Base-by-base conservation (phyloP, 2,113 vertebrate genomes). In the Ardeotis arabs region DNA sequence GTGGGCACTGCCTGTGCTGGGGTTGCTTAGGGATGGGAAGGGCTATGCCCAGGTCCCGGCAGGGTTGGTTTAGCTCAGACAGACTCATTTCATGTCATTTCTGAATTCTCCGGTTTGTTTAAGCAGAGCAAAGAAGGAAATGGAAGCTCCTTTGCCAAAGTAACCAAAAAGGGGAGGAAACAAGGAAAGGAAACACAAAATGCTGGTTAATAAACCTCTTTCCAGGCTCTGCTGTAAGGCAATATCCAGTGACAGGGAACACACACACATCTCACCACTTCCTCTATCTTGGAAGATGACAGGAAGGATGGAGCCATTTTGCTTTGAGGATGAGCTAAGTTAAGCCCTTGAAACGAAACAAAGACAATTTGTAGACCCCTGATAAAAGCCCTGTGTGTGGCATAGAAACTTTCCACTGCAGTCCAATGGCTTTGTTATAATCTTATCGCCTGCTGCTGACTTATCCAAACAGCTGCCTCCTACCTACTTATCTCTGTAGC, bases 221-320 rank as follows among this genome's bases (percentile, higher is more conserved):
- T 83, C 81, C 49, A 81, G 79, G 52, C 75, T 83, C 28, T 94
- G 52, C 60, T 89, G 66, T 64, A n/a, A 86, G 21, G n/a, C 19
- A 82, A 89, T 78, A 83, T n/a, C 67, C 58, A 44, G 39, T 67
- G 76, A 93, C 58, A 83, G 69, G 80, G 69, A 97, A 84, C 73
- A 82, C 75, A 86, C 49, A 80, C 25, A 12, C 44, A 59, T 75
- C 67, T 88, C 69, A 44, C 64, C 89, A 45, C 94, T 95, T 23
- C 53, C 88, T 95, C 52, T 44, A 16, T 87, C 88, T 96, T 53
- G 7, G 85, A 96, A 92, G 91, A 96, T 87, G 95, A 96, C 89
- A 93, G 53, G 66, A 92, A 95, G 67, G 69, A 92, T 4, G 27
- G 86, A 53, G 69, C 29, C 74, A 23, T 94, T 94, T 86, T 88